Evolutionary conservation across 2,113 vertebrate genomes (phyloP), one percentile per base, ranked within the genome.

Genomic region (Atlantisia rogersi): DNA sequence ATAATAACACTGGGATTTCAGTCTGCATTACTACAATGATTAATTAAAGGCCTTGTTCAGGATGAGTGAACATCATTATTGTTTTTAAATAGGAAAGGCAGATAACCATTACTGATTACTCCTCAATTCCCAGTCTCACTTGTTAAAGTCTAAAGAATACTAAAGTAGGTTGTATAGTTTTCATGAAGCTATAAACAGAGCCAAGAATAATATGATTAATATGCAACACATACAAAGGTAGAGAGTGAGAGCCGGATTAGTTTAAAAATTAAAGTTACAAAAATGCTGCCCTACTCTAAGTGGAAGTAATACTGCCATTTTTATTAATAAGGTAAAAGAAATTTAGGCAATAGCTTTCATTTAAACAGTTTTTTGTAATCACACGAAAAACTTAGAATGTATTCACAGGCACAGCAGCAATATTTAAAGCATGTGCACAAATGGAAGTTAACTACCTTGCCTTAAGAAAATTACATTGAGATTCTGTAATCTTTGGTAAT

Each of bases 21-120:
- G 97, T 95, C 97, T 98, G 97, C 98, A 98, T 98, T 99, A 98
- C 98, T 98, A 99, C 97, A 99, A 98, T 99, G 98, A 99, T 99
- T 99, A 99, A 99, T 99, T 98, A 98, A 98, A 96, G 91, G 98
- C 97, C 98, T 98, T 98, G 98, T 98, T 98, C 97, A 26, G 97
- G 98, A 97, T 98, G 98, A 98, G 97, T 98, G 98, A 98, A 98
- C 98, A 98, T 98, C 98, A 99, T 99, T 99, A 99, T 98, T 98
- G 97, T 98, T 98, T 98, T 98, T 98, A 99, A 99, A 98, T 98
- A 98, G 98, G 98, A 97, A 98, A 98, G 98, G 98, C 98, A 98
- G 99, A 98, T 98, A 98, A 98, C 98, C 98, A 98, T 98, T 98
- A 97, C 98, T 97, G 97, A 98, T 97, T 98, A 96, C 96, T 96